These are phyloP conservation scores for Phaonia tiefii DNA, from an alignment of 2,888 invertebrate species.

Conservation along the genomic window DNA sequence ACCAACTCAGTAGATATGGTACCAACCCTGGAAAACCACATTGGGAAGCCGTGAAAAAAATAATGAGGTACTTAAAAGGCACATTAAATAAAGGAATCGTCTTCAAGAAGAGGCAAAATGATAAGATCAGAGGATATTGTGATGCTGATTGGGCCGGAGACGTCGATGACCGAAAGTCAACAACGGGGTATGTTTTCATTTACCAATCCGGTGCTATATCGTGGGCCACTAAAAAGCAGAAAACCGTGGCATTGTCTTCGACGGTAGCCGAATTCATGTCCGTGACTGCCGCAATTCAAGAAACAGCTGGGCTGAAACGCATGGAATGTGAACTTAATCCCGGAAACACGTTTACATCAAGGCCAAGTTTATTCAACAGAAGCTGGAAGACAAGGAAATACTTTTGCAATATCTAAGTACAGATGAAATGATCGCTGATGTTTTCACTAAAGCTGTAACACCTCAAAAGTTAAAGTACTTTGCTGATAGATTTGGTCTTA, in stretches of 20 bases:
- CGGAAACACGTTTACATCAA: no score
- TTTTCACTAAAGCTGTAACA: no score
- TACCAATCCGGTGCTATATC: no score
- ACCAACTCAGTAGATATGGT: conserved; percentile 47
- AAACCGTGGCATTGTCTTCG: no score
- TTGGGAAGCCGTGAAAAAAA: background rate
- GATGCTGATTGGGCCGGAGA: conserved; percentile 54
- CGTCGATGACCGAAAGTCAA: conserved; percentile 41
- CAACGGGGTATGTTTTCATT: conserved; percentile 28
- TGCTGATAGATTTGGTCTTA: no score
- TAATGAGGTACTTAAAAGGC: no score
- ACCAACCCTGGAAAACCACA: conserved; percentile 51
- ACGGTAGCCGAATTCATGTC: conserved; percentile 3
- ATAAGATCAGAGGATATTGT: conserved; percentile 38
- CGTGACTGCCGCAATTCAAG: conserved; percentile 24
- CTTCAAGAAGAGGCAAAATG: conserved; percentile 29
- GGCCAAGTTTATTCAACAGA: no score
- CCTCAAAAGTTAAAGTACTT: no score
- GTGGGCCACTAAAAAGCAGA: no score
- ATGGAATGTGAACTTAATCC: conserved; percentile 22
- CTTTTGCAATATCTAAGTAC: no score
- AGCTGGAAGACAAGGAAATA: no score
- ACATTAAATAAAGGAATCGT: conserved; percentile 21
- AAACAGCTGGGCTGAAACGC: conserved; percentile 17
- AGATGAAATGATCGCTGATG: no score